Conservation (phyloP, 2,888 invertebrate species). For the Oligia fasciuncula region DNA sequence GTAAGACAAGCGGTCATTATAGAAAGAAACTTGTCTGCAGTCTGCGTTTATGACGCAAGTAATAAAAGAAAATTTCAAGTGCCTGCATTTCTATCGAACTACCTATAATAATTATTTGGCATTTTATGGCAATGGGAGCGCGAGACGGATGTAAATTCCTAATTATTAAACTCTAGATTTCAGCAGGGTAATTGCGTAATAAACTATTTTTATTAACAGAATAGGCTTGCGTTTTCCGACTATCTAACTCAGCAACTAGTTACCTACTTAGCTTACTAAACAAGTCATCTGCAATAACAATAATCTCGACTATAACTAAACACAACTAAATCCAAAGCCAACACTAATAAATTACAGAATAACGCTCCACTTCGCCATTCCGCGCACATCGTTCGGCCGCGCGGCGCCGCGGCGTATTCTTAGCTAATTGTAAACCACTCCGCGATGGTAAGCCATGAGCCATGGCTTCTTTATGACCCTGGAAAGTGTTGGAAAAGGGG, state of each 20-base stretch:
- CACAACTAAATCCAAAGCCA: not conserved
- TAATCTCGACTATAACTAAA: slow-evolving; percentile 12
- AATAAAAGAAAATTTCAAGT: slow-evolving; percentile 14
- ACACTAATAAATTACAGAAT: slow-evolving; percentile 59
- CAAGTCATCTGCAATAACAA: not conserved
- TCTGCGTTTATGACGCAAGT: slow-evolving; percentile 5
- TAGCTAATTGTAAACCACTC: slow-evolving; percentile 74
- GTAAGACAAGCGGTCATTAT: slow-evolving; percentile 46
- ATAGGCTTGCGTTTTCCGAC: not conserved
- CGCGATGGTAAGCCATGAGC: slow-evolving; percentile 45
- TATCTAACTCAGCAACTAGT: not conserved
- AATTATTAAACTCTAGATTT: not conserved
- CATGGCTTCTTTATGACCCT: slow-evolving; percentile 41
- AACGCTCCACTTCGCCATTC: slow-evolving; percentile 61
- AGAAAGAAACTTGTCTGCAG: slow-evolving; percentile 19
- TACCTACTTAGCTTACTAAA: not conserved
- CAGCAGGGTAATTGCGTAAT: no score
- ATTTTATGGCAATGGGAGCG: not conserved
- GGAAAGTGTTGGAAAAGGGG: not conserved
- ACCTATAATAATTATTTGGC: slow-evolving; percentile 20
- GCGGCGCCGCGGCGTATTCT: slow-evolving; percentile 64
- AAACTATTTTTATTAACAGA: not conserved
- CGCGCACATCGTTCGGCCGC: slow-evolving; percentile 55
- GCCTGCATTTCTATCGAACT: slow-evolving; percentile 9
- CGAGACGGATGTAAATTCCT: not conserved